Conservation (phyloP, 1,140 invertebrate genomes). For the Hesperophylax magnus region DNA sequence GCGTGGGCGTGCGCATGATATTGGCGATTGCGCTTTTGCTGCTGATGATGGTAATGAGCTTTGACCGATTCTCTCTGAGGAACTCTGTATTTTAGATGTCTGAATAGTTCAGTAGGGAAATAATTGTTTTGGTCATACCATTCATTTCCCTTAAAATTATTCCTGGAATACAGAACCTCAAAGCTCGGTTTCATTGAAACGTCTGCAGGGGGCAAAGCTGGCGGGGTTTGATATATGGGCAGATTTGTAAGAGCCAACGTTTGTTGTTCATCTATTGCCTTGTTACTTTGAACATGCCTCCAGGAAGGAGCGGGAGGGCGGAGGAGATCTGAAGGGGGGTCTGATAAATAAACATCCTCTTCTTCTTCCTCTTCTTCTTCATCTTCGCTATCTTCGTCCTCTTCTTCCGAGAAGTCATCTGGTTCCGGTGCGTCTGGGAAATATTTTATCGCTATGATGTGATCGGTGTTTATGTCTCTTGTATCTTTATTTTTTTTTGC, state of each 20-base stretch:
- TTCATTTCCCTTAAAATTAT: constrained; percentile 55
- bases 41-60: not conserved
- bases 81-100: constrained; percentile 59
- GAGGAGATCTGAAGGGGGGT: constrained; percentile 4
- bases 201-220: constrained; percentile 25
- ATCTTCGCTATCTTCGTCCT: not conserved
- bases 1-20: constrained; percentile 57
- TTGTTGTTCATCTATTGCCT: constrained; percentile 41
- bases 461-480: constrained; percentile 1
- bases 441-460: constrained; percentile 26
- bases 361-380: too few species aligned
- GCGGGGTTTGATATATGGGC: constrained; percentile 51
- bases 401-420: not conserved
- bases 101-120: constrained; percentile 59
- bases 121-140: constrained; percentile 61
- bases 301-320: constrained; percentile 9
- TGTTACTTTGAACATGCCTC: not conserved
- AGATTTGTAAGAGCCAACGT: constrained; percentile 45
- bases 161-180: constrained; percentile 50
- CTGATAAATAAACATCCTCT: not conserved
- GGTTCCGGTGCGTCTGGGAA: constrained; percentile 19
- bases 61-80: not conserved
- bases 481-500: constrained; percentile 1
- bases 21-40: constrained; percentile 52
- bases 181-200: constrained; percentile 28